These are phyloP conservation scores for Steatornis caripensis DNA, from an alignment of 2,113 vertebrate genomes.

Conservation along the genomic window DNA sequence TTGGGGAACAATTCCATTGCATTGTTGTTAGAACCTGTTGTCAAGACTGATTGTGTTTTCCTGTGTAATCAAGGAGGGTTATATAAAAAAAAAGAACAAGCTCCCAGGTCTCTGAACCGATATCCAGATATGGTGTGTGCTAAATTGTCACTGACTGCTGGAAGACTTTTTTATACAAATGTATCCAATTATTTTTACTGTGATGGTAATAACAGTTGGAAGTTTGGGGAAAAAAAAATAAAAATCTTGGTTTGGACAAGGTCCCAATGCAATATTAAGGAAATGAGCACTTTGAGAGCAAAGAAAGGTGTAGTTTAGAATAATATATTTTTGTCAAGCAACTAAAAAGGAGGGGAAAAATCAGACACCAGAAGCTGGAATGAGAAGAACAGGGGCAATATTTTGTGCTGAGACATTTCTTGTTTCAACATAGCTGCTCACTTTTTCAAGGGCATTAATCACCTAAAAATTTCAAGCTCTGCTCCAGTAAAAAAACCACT, in stretches of 20 bases:
- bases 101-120: conserved; percentile 23
- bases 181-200: conserved; percentile 23
- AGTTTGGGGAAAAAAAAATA: background rate
- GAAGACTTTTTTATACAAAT: conserved; percentile 10
- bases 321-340: conserved; percentile 17
- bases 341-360: background rate
- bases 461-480: conserved; percentile 1
- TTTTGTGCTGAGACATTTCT: background rate
- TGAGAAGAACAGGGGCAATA: background rate
- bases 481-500: background rate
- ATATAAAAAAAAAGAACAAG: background rate
- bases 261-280: conserved; percentile 35
- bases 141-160: conserved; percentile 36
- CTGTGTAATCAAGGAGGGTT: background rate
- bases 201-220: conserved; percentile 45
- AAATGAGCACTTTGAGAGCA: conserved; percentile 33
- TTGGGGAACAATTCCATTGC: background rate
- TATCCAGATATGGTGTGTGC: background rate
- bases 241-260: conserved; percentile 7
- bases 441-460: conserved; percentile 19
- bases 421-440: background rate
- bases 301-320: background rate
- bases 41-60: conserved; percentile 30
- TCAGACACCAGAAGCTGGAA: background rate
- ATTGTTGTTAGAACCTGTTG: conserved; percentile 1